phyloP scores from a whole-genome alignment of 2,113 vertebrate species.

The Plestiodon gilberti region DNA sequence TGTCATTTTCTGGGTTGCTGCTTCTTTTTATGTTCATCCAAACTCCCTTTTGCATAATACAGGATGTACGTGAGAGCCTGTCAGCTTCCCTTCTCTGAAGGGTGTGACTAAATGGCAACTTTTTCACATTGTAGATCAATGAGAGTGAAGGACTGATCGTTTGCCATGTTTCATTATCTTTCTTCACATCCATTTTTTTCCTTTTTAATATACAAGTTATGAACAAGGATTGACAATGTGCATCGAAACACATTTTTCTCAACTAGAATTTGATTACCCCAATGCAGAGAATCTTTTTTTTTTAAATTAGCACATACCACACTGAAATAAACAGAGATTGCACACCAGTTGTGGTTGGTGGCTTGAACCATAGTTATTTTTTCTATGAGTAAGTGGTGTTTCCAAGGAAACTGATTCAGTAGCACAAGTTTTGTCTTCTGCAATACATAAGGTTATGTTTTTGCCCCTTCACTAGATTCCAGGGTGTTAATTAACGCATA shows the following conservation, averaged over 20 bases:
- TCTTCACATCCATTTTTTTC: background rate
- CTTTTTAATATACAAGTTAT: no score
- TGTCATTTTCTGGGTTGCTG: background rate
- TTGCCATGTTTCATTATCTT: background rate
- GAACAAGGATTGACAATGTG: background rate
- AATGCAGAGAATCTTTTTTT: background rate
- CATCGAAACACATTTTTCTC: background rate
- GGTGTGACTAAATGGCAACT: no score
- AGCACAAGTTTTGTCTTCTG: conserved; percentile 45
- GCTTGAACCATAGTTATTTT: conserved; percentile 29
- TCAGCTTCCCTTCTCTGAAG: no score
- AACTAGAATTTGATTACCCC: background rate
- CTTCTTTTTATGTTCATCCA: background rate
- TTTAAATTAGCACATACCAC: background rate
- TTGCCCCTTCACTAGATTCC: background rate
- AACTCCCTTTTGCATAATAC: background rate
- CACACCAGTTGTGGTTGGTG: background rate
- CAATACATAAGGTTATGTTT: background rate
- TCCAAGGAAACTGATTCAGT: conserved; percentile 58
- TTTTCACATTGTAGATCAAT: background rate
- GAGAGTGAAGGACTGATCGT: background rate
- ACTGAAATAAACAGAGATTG: background rate
- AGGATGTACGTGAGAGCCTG: background rate
- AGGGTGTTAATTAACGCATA: background rate
- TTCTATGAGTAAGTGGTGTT: conserved; percentile 37